Percentiles rank a stretch among this genome's conserved stretches.
Conservation (phyloP, 1,140 invertebrate species). For the Neodiprion virginianus region DNA sequence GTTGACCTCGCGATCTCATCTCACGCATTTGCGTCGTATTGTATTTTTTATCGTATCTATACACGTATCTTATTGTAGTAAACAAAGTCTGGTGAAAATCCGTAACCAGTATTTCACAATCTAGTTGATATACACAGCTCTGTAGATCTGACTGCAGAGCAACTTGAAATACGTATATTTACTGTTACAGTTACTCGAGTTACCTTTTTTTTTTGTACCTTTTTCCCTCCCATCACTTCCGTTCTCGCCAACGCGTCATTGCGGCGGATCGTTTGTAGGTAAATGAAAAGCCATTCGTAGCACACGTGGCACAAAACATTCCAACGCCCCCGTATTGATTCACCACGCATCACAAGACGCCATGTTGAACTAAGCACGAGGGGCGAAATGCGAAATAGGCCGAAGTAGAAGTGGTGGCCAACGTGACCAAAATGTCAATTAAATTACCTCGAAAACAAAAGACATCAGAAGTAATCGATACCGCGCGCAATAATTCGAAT, state of each 20-base stretch:
- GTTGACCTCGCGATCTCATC: too few relatives aligned
- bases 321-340: conserved; percentile 42
- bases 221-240: not conserved
- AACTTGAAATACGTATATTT: too few relatives aligned
- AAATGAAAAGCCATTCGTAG: not conserved
- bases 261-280: not conserved
- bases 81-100: too few relatives aligned
- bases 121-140: too few relatives aligned
- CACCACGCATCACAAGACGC: conserved; percentile 33
- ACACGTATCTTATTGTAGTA: too few relatives aligned
- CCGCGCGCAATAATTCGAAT: too few relatives aligned
- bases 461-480: too few relatives aligned
- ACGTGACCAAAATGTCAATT: not conserved
- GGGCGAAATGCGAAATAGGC: not conserved
- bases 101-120: too few relatives aligned
- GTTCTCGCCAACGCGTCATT: not conserved
- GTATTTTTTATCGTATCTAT: too few relatives aligned
- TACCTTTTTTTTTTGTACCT: not conserved
- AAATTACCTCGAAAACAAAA: not conserved
- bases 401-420: not conserved
- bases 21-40: too few relatives aligned
- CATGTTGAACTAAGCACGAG: conserved; percentile 35
- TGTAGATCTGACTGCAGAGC: too few relatives aligned
- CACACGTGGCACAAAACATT: conserved; percentile 41
- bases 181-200: too few relatives aligned